phyloP scores from a whole-genome alignment of 2,113 vertebrate genomes.

The Leiothrix lutea region DNA sequence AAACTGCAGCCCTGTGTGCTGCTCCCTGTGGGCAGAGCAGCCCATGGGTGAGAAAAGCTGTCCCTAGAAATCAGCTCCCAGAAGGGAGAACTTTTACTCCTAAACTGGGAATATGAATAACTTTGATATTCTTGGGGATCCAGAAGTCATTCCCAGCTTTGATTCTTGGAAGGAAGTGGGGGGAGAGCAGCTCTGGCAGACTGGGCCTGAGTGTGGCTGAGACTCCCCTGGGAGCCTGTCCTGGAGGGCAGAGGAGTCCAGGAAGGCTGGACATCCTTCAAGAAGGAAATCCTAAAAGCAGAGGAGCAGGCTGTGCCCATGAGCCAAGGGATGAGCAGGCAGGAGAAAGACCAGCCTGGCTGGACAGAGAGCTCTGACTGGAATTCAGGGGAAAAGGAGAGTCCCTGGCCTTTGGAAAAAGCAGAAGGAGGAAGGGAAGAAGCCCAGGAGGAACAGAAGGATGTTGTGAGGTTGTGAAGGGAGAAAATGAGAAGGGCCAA shows the following conservation, averaged over 20 bases:
- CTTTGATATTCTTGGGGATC: not conserved
- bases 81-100: not conserved
- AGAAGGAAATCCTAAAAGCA: not conserved
- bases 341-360: not conserved
- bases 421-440: too few species aligned
- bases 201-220: not conserved
- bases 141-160: not conserved
- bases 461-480: not conserved
- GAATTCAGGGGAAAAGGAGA: not conserved
- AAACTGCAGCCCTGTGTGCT: not conserved
- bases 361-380: not conserved
- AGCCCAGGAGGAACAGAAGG: not conserved
- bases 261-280: not conserved
- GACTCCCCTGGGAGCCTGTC: not conserved
- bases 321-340: not conserved
- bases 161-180: not conserved
- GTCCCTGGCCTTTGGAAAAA: not conserved
- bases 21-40: not conserved
- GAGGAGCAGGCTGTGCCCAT: not conserved
- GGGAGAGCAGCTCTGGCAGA: not conserved
- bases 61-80: not conserved
- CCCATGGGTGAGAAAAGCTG: not conserved
- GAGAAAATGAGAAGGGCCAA: not conserved
- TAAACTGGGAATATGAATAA: not conserved
- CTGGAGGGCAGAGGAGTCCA: not conserved